These are phyloP conservation scores for Tretioscincus oriximinensis DNA, from an alignment of 2,113 vertebrate species.

Conservation along the genomic window DNA sequence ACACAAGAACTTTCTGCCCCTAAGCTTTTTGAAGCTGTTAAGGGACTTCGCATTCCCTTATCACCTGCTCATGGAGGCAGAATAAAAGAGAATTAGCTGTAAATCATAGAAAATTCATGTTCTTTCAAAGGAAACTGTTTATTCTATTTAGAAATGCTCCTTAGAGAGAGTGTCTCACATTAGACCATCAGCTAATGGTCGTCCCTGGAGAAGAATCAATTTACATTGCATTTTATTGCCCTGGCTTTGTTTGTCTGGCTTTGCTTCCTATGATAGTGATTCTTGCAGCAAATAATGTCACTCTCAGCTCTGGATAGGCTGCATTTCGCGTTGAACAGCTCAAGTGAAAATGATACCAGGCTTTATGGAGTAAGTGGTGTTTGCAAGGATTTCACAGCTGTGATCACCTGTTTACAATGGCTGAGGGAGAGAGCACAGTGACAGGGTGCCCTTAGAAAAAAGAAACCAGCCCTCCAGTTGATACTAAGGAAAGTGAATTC, in stretches of 20 bases:
- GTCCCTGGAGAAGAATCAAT: constrained; percentile 75
- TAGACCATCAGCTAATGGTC: constrained; percentile 72
- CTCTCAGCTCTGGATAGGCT: constrained; percentile 10
- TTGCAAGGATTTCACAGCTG: constrained; percentile 1
- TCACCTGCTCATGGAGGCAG: constrained; percentile 73
- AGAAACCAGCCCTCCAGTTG: not conserved
- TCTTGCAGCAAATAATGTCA: constrained; percentile 37
- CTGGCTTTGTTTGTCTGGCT: constrained; percentile 62
- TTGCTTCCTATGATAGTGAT: constrained; percentile 49
- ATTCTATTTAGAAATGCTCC: constrained; percentile 61
- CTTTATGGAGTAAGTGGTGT: not conserved
- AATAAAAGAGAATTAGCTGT: constrained; percentile 76
- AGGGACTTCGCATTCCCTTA: constrained; percentile 68
- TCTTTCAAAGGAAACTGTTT: constrained; percentile 75
- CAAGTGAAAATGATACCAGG: not conserved
- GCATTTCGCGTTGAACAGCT: constrained; percentile 10
- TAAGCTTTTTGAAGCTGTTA: constrained; percentile 59
- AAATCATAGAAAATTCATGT: constrained; percentile 80
- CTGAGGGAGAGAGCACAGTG: not conserved
- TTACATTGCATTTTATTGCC: constrained; percentile 74
- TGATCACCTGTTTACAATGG: constrained; percentile 6
- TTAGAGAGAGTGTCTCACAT: constrained; percentile 63
- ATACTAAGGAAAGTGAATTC: not conserved
- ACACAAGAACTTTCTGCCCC: constrained; percentile 44
- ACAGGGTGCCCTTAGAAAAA: not conserved